Evolutionary conservation across 2,113 vertebrate genomes (phyloP), one percentile per base, ranked within the genome.

Genomic region (Mustela lutreola): DNA sequence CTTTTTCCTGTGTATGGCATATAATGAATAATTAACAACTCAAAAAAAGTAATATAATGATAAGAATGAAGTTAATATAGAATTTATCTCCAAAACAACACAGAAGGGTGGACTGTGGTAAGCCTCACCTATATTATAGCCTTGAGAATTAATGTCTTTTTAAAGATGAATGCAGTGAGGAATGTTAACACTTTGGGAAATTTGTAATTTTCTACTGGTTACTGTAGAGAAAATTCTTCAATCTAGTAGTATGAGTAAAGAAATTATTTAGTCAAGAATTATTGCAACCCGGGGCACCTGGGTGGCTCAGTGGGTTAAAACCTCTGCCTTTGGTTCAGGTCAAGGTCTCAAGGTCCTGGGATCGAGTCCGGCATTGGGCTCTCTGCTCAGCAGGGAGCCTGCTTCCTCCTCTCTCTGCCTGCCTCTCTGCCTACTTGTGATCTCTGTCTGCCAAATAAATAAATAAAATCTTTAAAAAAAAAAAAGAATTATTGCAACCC

Each of bases 71-170:
- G n/a, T 60, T 56, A 86, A 80, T 78, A 71, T 1, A 36, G 45
- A 94, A 78, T 42, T 42, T 60, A 71, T 60, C 21, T 26, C 56
- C 24, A 10, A 39, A 18, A 53, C 9, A 80, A 70, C 18, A 71
- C 45, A 65, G 22, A 58, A 11, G 4, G 11, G 14, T 79, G 26
- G 4, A 18, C 0, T 50, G 28, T 70, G 45, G 24, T 56, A 62
- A 63, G 53, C 4, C 31, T 79, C 21, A 42, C 11, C 2, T 82
- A 9, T 26, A 65, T 22, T 56, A 26, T 9, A 56, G 19, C 11
- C 75, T 83, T 71, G 33, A 94, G 75, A 96, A 80, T 36, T 33
- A 93, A 96, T 16, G 3, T 70, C 71, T 86, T 86, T 60, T 42
- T 42, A 5, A 19, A 62, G 9, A 12, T 56, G 5, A 65, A 65